These are phyloP conservation scores for Chrysodeixis includens DNA, from an alignment of 2,888 invertebrate species.

Conservation along the genomic window DNA sequence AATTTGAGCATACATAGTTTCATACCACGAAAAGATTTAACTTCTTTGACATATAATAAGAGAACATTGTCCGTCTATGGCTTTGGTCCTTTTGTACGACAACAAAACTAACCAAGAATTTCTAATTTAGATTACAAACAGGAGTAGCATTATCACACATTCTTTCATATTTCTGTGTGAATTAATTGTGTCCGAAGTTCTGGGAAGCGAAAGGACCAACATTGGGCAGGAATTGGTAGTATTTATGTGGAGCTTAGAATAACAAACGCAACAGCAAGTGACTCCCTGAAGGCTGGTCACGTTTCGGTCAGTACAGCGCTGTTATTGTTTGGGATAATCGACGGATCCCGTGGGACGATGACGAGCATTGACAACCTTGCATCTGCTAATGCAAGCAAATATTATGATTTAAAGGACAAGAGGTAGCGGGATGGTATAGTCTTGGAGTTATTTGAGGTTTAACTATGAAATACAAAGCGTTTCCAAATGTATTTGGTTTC, in stretches of 20 bases:
- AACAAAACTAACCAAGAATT: slow-evolving; percentile 35
- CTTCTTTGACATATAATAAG: neutral
- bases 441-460: neutral
- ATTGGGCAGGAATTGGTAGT: slow-evolving; percentile 55
- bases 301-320: slow-evolving; percentile 55
- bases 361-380: slow-evolving; percentile 71
- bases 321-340: slow-evolving; percentile 74
- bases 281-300: slow-evolving; percentile 61
- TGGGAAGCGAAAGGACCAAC: slow-evolving; percentile 57
- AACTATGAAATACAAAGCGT: neutral
- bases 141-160: slow-evolving; percentile 26
- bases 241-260: slow-evolving; percentile 70
- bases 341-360: slow-evolving; percentile 70
- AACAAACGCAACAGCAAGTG: slow-evolving; percentile 71
- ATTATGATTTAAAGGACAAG: slow-evolving; percentile 38
- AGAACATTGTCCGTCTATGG: slow-evolving; percentile 7
- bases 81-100: slow-evolving; percentile 13
- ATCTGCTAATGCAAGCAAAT: slow-evolving; percentile 81
- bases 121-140: slow-evolving; percentile 35
- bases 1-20: neutral
- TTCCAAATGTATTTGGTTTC: too few relatives aligned
- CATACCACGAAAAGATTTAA: neutral
- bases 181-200: slow-evolving; percentile 51
- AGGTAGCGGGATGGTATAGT: slow-evolving; percentile 23
- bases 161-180: slow-evolving; percentile 23